Percentiles rank a stretch among this genome's conserved stretches.
These are phyloP conservation scores for Caenorhabditis angaria DNA, from an alignment of 2,888 invertebrate species.

Conservation along the genomic window DNA sequence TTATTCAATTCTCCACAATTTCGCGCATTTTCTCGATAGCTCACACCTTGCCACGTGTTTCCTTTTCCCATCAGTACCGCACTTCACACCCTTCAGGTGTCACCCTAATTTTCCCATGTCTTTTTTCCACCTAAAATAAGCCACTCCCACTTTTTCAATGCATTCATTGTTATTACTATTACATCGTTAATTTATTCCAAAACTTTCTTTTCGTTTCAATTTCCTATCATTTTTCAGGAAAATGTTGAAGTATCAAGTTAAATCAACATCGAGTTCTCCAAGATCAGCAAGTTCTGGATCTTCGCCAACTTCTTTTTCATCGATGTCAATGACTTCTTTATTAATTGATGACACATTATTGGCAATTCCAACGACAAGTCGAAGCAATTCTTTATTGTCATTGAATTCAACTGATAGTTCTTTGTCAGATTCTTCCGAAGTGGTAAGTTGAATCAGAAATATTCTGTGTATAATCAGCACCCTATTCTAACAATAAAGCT, in stretches of 20 bases:
- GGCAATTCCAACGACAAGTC: constrained; percentile 38
- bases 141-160: too few relatives aligned
- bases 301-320: constrained; percentile 39
- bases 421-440: constrained; percentile 46
- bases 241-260: constrained; percentile 59
- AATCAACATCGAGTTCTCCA: constrained; percentile 20
- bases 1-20: too few relatives aligned
- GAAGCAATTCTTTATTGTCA: constrained; percentile 60
- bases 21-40: background rate
- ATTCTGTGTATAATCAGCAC: too few relatives aligned
- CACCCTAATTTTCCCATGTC: too few relatives aligned
- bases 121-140: too few relatives aligned
- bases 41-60: too few relatives aligned
- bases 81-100: too few relatives aligned
- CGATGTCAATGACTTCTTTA: constrained; percentile 34
- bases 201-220: background rate
- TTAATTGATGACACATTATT: constrained; percentile 46
- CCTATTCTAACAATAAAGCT: too few relatives aligned
- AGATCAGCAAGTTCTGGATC: constrained; percentile 8
- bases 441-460: constrained; percentile 16
- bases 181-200: background rate
- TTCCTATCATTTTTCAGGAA: background rate
- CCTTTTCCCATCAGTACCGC: too few relatives aligned
- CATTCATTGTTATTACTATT: background rate
- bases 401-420: constrained; percentile 59